Evolutionary conservation across 1,140 invertebrate genomes (phyloP).

Genomic region (Atta texana): DNA sequence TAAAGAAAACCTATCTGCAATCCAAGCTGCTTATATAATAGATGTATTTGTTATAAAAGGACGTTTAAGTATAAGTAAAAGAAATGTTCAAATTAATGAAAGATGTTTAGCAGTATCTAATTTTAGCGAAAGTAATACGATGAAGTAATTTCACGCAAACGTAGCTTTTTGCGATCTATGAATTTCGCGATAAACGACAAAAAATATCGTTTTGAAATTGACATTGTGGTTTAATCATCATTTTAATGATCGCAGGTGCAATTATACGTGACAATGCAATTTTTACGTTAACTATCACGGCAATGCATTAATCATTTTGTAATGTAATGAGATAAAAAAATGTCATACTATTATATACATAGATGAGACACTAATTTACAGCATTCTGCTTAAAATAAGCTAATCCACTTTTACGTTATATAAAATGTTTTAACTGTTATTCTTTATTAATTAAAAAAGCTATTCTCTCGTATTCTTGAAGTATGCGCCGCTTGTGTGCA

Average conservation of each 20-base stretch:
- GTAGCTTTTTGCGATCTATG: not conserved
- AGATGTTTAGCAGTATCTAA: not conserved
- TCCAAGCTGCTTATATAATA: no score
- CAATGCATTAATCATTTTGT: constrained; percentile 10
- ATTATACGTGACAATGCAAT: not conserved
- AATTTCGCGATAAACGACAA: constrained; percentile 16
- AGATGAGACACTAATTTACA: not conserved
- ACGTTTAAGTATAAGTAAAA: not conserved
- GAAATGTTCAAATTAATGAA: constrained; percentile 3
- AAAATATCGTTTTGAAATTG: constrained; percentile 19
- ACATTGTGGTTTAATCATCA: constrained; percentile 38
- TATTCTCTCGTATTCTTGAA: not conserved
- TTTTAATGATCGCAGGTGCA: constrained; percentile 8
- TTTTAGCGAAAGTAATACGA: not conserved
- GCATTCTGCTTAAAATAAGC: not conserved
- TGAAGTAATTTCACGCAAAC: not conserved
- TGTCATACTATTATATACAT: not conserved
- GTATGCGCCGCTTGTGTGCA: not conserved
- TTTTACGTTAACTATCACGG: constrained; percentile 4
- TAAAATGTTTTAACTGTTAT: not conserved
- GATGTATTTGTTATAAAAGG: not conserved
- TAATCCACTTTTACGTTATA: not conserved
- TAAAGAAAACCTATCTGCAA: constrained; percentile 1
- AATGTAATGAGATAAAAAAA: not conserved
- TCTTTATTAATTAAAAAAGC: constrained; percentile 8